Conservation (phyloP, 2,888 invertebrate genomes). For the Volucella zonaria region DNA sequence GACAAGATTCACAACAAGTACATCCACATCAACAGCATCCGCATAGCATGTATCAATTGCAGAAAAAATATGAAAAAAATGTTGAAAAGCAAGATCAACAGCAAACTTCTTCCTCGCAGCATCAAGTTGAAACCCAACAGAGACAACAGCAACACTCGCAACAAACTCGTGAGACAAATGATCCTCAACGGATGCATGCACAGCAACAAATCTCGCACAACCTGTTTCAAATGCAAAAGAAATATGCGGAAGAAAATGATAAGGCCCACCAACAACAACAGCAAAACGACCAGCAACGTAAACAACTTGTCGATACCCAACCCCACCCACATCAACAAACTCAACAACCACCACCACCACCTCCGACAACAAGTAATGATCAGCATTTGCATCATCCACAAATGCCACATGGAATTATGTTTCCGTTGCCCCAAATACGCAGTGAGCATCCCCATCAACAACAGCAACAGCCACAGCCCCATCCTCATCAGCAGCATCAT, state of each 20-base stretch:
- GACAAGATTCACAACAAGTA: conserved; percentile 74
- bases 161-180: conserved; percentile 55
- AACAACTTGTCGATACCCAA: conserved; percentile 79
- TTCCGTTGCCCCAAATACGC: conserved; percentile 79
- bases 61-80: conserved; percentile 80
- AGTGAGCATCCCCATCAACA: conserved; percentile 78
- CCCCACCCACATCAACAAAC: conserved; percentile 78
- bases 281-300: conserved; percentile 77
- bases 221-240: conserved; percentile 79
- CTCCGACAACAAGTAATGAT: conserved; percentile 75
- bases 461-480: conserved; percentile 79
- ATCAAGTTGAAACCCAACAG: conserved; percentile 77
- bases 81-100: conserved; percentile 79
- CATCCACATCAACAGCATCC: conserved; percentile 78
- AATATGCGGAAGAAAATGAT: conserved; percentile 78
- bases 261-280: conserved; percentile 80
- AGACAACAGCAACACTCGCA: conserved; percentile 76
- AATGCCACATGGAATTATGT: conserved; percentile 81
- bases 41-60: conserved; percentile 81
- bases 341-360: conserved; percentile 79
- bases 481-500: conserved; percentile 79
- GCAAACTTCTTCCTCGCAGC: conserved; percentile 75
- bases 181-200: conserved; percentile 76
- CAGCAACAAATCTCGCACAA: conserved; percentile 79
- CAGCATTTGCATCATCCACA: conserved; percentile 81